A percentile compares a stretch with the other conserved stretches of the same genome.
These are phyloP conservation scores for Scytalopus superciliaris DNA, from an alignment of 2,113 vertebrate genomes.

Conservation along the genomic window DNA sequence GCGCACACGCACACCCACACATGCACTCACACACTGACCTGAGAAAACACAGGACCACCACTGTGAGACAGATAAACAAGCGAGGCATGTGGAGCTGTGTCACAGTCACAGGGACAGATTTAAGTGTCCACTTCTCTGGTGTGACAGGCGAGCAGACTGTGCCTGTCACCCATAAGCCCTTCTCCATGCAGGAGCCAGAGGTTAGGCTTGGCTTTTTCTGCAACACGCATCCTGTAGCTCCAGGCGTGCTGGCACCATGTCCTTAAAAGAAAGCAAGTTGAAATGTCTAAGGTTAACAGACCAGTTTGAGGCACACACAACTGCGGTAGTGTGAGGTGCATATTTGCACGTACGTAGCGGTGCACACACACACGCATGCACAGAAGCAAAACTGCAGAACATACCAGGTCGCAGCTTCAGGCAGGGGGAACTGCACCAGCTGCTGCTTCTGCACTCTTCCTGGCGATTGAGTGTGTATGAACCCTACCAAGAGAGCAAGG, in stretches of 20 bases:
- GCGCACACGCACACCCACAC: neutral
- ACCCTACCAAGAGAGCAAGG: neutral
- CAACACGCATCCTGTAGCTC: neutral
- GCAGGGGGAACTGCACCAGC: neutral
- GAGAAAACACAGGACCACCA: neutral
- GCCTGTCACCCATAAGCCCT: neutral
- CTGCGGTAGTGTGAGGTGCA: neutral
- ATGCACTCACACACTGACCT: neutral
- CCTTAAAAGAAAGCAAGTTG: neutral
- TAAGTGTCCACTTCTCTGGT: neutral
- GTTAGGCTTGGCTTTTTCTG: neutral
- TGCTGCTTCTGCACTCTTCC: rapidly evolving
- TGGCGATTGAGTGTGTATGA: rapidly evolving
- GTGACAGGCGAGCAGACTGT: neutral
- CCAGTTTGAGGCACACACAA: neutral
- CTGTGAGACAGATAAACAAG: neutral
- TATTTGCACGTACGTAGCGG: rapidly evolving
- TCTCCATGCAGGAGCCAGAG: rapidly evolving
- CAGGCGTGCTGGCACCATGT: neutral
- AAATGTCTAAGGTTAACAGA: neutral
- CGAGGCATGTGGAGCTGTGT: neutral
- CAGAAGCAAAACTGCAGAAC: neutral
- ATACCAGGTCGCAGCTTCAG: neutral
- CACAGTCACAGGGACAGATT: neutral
- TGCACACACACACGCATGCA: rapidly evolving